Conservation (phyloP, 2,888 invertebrate genomes). For the Helleia helle region DNA sequence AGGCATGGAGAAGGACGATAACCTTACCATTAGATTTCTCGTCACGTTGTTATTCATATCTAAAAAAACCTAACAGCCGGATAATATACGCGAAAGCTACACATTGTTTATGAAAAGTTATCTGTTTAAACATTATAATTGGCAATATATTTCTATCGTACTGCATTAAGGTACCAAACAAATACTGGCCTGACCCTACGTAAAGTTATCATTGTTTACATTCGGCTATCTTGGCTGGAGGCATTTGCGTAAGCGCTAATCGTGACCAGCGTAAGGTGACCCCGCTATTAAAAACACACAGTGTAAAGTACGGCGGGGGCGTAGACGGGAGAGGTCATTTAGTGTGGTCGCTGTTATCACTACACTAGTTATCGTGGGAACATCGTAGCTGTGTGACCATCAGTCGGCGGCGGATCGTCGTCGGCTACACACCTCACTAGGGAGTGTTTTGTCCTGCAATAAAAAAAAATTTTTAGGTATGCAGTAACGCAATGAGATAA, state of each 20-base stretch:
- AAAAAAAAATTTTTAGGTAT: background rate
- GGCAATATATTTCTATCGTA: background rate
- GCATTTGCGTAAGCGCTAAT: constrained; percentile 62
- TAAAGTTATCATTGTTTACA: constrained; percentile 56
- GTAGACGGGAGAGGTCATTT: constrained; percentile 26
- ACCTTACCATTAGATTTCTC: too few species aligned
- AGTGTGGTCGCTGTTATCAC: constrained; percentile 40
- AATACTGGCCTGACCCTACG: constrained; percentile 45
- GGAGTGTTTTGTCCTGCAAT: constrained; percentile 14
- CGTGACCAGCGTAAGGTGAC: constrained; percentile 30
- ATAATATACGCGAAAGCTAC: too few species aligned
- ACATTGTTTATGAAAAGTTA: too few species aligned
- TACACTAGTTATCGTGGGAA: constrained; percentile 49
- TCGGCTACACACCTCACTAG: constrained; percentile 42
- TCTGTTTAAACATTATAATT: background rate
- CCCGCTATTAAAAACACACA: constrained; percentile 13
- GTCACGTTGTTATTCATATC: too few species aligned
- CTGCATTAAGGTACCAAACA: constrained; percentile 23
- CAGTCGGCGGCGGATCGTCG: constrained; percentile 65
- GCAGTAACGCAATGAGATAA: too few species aligned
- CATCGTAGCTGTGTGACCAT: constrained; percentile 27
- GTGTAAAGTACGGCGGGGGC: background rate
- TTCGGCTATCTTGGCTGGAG: constrained; percentile 52
- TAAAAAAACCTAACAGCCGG: too few species aligned
- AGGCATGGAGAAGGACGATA: too few species aligned